Evolutionary conservation across 2,113 vertebrate genomes (phyloP).

Genomic region (Budorcas taxicolor): DNA sequence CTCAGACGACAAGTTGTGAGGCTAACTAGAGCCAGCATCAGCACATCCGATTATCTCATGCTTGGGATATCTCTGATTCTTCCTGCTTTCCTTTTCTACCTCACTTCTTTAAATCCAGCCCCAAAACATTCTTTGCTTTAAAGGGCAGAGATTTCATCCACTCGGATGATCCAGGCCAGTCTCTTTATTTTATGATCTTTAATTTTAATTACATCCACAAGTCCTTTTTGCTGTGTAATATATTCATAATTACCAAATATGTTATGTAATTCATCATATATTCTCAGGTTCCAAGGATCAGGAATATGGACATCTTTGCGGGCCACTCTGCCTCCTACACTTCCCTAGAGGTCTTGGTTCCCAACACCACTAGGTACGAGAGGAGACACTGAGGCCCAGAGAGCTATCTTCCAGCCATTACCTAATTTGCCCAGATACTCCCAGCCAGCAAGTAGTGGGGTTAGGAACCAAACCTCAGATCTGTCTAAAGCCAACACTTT

Average conservation of each 20-base stretch:
- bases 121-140: neutral
- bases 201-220: neutral
- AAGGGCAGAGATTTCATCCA: neutral
- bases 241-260: neutral
- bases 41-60: fast-evolving
- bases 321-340: neutral
- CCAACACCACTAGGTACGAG: neutral
- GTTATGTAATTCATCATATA: neutral
- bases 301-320: neutral
- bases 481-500: neutral
- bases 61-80: too few relatives aligned
- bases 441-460: too few relatives aligned
- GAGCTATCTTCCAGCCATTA: neutral
- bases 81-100: neutral
- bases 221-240: neutral
- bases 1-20: neutral
- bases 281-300: neutral
- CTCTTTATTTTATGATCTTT: neutral
- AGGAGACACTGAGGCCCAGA: neutral
- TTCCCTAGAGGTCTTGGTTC: neutral
- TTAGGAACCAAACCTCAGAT: neutral
- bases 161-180: neutral
- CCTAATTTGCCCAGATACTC: neutral
- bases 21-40: neutral
- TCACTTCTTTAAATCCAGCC: neutral